Evolutionary conservation across 1,140 invertebrate genomes (phyloP), one percentile per base, ranked within the genome.

Genomic region (Pinna nobilis): DNA sequence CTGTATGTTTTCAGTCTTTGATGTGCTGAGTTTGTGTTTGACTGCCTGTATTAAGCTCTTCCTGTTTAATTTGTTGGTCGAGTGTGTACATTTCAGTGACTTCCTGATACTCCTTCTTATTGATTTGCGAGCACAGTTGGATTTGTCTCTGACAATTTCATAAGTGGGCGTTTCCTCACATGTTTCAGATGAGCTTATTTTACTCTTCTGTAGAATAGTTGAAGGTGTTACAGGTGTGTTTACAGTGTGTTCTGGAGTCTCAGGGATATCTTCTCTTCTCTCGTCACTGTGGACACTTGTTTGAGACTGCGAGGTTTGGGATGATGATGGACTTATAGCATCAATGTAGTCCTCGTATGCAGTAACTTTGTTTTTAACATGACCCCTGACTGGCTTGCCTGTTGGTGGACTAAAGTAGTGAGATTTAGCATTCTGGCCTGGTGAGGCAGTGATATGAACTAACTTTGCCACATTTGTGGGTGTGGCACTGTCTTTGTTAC

Each of bases 161-260:
- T 15, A 2, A 35, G 30, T 18, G 55, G 55, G 1, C n/a, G 55
- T 59, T 25, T 35, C 55, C 3, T 1, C 15, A 35, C 55, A 59
- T 35, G 18, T 59, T 33, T 59, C 55, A 0, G 18, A 18, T 9
- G 55, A 33, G 2, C 6, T 33, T 0, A 3, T 2, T 1, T 11
- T 18, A n/a, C 20, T n/a, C 23, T 59, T 33, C 13, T 2, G n/a
- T n/a, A n/a, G n/a, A n/a, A n/a, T n/a, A n/a, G n/a, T n/a, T n/a
- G n/a, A n/a, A n/a, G n/a, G n/a, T n/a, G n/a, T n/a, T n/a, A n/a
- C n/a, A n/a, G n/a, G n/a, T n/a, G n/a, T n/a, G n/a, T n/a, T n/a
- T n/a, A n/a, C n/a, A n/a, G n/a, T 35, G 18, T 59, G 55, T 59
- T 59, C 55, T 20, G 55, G 55, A 35, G 55, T 59, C 11, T 59